A percentile compares a stretch with the other conserved stretches of the same genome.
Conservation (phyloP, 2,888 invertebrate species). For the Smittia aterrima region DNA sequence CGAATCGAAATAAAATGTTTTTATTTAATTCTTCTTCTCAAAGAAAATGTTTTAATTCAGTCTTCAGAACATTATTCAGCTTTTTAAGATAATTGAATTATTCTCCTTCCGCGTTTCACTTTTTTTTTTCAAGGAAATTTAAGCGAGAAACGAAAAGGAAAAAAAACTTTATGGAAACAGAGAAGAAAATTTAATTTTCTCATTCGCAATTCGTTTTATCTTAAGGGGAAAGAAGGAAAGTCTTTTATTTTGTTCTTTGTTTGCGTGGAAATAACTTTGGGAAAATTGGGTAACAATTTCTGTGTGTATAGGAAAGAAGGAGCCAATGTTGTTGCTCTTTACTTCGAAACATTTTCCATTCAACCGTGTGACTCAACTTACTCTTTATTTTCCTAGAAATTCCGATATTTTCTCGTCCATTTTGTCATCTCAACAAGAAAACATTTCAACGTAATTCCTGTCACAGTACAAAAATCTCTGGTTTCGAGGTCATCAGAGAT, state of each 20-base stretch:
- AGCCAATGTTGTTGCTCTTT: neutral
- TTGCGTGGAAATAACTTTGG: neutral
- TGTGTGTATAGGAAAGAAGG: too few relatives aligned
- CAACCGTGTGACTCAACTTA: neutral
- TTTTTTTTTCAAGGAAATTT: neutral
- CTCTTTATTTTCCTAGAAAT: too few relatives aligned
- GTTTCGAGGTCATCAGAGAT: too few relatives aligned
- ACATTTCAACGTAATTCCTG: too few relatives aligned
- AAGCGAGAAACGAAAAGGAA: neutral
- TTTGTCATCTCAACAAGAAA: neutral
- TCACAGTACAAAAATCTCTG: too few relatives aligned
- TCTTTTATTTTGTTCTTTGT: neutral
- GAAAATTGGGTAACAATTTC: neutral
- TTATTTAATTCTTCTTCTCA: neutral
- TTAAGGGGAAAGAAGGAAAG: neutral
- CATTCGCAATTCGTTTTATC: neutral
- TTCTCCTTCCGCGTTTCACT: neutral
- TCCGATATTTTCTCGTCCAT: too few relatives aligned
- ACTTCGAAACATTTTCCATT: neutral
- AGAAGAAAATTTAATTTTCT: neutral
- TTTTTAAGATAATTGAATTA: constrained; percentile 17
- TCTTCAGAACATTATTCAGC: constrained; percentile 13
- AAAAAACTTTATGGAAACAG: neutral
- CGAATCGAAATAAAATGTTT: neutral
- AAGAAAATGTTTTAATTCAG: constrained; percentile 5